These are phyloP conservation scores for Drosophila paramelanica DNA, from an alignment of 2,888 invertebrate genomes.

Conservation along the genomic window DNA sequence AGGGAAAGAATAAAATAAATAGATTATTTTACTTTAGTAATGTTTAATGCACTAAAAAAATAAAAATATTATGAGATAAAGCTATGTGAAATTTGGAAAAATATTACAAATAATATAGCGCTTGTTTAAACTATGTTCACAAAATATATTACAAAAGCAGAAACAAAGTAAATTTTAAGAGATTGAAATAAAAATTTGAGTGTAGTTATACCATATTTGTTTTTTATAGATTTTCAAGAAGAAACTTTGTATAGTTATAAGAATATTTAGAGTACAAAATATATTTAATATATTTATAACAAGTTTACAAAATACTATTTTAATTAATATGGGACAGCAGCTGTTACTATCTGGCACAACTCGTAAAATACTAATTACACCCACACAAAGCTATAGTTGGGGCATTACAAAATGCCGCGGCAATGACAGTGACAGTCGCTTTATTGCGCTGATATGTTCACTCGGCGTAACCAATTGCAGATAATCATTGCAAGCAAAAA, in stretches of 20 bases:
- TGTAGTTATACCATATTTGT: no score
- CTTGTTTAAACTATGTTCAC: no score
- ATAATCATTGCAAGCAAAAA: constrained; percentile 17
- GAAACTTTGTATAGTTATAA: no score
- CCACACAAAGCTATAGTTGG: neutral
- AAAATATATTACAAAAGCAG: no score
- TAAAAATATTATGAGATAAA: no score
- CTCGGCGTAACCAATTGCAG: constrained; percentile 32
- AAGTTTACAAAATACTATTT: constrained; percentile 4
- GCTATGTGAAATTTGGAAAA: no score
- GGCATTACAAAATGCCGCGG: constrained; percentile 1
- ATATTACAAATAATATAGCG: no score
- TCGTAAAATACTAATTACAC: constrained; percentile 17
- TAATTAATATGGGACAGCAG: neutral
- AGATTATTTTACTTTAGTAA: neutral
- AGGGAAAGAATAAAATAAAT: neutral
- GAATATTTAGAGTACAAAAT: no score
- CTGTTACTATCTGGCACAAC: neutral
- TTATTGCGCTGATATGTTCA: constrained; percentile 16
- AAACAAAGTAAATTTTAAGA: no score
- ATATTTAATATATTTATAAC: neutral
- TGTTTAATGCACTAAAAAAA: neutral
- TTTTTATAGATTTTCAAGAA: no score
- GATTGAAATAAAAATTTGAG: no score
- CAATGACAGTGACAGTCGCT: constrained; percentile 23